Evolutionary conservation across 2,888 invertebrate genomes (phyloP).

Genomic region (Dynastes hyllus): DNA sequence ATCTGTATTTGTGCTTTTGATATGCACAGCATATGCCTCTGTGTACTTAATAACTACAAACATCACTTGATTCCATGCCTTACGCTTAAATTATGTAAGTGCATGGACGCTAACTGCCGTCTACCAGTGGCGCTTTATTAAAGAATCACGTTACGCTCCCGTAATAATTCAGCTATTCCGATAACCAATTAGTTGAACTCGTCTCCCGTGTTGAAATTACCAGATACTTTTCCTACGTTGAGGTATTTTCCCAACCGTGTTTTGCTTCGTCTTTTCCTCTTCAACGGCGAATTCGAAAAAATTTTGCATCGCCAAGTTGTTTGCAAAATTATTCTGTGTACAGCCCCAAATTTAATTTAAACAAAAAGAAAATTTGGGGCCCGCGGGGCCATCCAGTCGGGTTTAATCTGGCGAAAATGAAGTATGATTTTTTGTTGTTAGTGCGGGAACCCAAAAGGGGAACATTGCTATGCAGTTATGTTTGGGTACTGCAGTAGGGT

Average conservation of each 20-base stretch:
- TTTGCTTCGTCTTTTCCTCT: neutral
- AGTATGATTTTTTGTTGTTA: no score
- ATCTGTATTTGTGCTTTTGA: neutral
- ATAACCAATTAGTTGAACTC: constrained; percentile 36
- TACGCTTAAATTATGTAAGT: constrained; percentile 19
- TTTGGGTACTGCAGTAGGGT: no score
- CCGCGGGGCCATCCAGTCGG: no score
- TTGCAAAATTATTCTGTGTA: constrained; percentile 60
- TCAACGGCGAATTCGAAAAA: neutral
- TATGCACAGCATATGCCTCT: neutral
- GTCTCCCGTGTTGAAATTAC: constrained; percentile 26
- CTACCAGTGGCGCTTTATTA: constrained; percentile 17
- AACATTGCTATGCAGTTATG: no score
- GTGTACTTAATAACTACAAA: no score
- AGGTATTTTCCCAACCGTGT: neutral
- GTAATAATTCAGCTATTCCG: constrained; percentile 45
- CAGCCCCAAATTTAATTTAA: constrained; percentile 62
- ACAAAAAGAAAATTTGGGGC: no score
- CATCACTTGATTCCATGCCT: no score
- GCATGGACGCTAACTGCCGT: constrained; percentile 23
- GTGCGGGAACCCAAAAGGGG: no score
- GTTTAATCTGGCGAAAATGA: no score
- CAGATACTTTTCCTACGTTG: constrained; percentile 10
- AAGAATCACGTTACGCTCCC: constrained; percentile 26
- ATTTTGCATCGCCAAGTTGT: constrained; percentile 46